phyloP scores from a whole-genome alignment of 1,140 invertebrate genomes.

The Plutomurus gul region DNA sequence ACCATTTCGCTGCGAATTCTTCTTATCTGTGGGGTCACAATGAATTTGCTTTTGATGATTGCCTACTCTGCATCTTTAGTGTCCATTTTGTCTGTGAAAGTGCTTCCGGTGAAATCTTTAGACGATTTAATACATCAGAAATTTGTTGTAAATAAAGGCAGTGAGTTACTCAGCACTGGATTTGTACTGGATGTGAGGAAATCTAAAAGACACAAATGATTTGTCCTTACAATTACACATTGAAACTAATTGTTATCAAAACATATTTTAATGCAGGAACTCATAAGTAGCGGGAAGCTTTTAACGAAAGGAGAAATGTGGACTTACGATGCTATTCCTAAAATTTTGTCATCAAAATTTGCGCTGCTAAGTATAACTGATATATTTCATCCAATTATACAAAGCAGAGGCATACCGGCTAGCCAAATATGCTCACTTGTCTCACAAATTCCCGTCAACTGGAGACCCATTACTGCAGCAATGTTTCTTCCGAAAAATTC shows the following conservation, averaged over 20 bases:
- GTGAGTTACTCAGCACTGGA: background rate
- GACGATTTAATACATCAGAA: background rate
- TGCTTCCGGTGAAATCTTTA: background rate
- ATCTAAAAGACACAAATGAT: background rate
- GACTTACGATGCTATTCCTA: background rate
- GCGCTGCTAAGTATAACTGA: background rate
- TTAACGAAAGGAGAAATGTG: background rate
- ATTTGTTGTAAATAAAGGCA: background rate
- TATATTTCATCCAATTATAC: background rate
- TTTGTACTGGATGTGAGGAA: background rate
- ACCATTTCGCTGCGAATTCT: background rate
- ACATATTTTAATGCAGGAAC: background rate
- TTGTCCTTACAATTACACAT: background rate
- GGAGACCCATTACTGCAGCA: background rate
- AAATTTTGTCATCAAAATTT: background rate
- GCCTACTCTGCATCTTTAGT: background rate
- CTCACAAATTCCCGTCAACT: background rate
- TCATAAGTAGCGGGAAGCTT: background rate
- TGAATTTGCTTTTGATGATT: background rate
- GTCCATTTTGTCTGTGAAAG: background rate
- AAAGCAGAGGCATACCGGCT: background rate
- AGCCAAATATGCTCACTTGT: background rate
- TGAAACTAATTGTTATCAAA: background rate
- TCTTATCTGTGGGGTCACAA: background rate
- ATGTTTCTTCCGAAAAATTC: slow-evolving; percentile 9